Base-by-base conservation (phyloP, 2,113 vertebrate genomes). In the Stictonetta naevosa region DNA sequence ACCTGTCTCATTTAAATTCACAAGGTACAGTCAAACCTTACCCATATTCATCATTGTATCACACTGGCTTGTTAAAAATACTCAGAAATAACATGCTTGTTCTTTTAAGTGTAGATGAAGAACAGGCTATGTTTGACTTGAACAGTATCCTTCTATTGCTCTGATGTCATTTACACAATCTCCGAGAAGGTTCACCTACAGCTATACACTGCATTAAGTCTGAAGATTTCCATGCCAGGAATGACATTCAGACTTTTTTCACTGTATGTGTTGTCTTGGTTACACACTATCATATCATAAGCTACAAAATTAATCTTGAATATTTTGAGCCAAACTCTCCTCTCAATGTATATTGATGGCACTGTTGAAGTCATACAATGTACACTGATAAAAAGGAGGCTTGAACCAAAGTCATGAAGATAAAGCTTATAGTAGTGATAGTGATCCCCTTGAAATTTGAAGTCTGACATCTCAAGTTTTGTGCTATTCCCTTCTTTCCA, bases 351-450 rank as follows among this genome's bases (percentile, higher is more conserved):
- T 82, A 6, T 8, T 48, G 18, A 21, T 58, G 69, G 59, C 8
- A 11, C 13, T 38, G 40, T 21, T 79, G 74, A 81, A 50, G 15
- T 31, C n/a, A 29, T 55, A 44, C 8, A 48, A 82, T 11, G 16
- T 44, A 40, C 4, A 6, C 2, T 0, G 1, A 48, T 53, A 21
- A 67, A 69, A 89, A 23, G 16, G 21, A 68, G 28, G 20, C 0
- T 1, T 9, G 44, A 68, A 63, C 12, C 22, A 44, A 44, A 50
- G n/a, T 71, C n/a, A 59, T 68, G 36, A 78, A 44, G 8, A 29
- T 50, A 86, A 56, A 75, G 7, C 6, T 66, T 71, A 46, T 34
- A 78, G 40, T 9, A 64, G 20, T 34, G 62, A 17, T 33, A 73
- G 48, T 10, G 21, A 68, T 83, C 28, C 15, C 18, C 52, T 78